phyloP scores from a whole-genome alignment of 53 echinoderm and acorn worm genomes.

The Astropecten irregularis region DNA sequence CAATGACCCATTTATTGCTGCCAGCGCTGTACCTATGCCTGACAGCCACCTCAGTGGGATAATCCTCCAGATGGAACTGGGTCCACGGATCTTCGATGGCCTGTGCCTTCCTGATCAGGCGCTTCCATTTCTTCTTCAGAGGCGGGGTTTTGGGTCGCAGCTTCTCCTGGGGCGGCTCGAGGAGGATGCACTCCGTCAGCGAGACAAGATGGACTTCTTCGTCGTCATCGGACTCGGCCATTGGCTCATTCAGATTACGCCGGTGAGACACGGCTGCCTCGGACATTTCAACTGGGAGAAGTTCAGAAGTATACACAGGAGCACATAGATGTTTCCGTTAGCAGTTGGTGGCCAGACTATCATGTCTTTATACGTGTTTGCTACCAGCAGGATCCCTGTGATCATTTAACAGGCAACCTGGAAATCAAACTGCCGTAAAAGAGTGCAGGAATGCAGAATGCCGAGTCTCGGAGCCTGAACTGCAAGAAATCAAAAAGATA shows the following conservation, averaged over 20 bases:
- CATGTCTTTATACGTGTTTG: conserved; percentile 5
- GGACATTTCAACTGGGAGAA: not conserved
- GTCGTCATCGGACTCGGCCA: conserved; percentile 9
- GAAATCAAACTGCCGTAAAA: too few species aligned
- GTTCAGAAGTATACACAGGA: conserved; percentile 22
- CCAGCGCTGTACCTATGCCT: conserved; percentile 88
- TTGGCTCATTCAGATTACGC: not conserved
- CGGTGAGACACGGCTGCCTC: not conserved
- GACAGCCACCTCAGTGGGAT: conserved; percentile 66
- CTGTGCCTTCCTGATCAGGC: conserved; percentile 61
- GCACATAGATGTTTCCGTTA: not conserved
- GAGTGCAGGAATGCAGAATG: too few species aligned
- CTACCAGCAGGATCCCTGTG: too few species aligned
- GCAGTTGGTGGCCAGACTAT: not conserved
- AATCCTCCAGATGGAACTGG: conserved; percentile 82
- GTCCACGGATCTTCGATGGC: conserved; percentile 80
- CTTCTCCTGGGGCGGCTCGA: conserved; percentile 5
- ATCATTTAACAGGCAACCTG: too few species aligned
- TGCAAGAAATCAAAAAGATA: too few species aligned
- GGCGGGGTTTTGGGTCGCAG: conserved; percentile 44
- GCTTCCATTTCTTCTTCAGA: conserved; percentile 73
- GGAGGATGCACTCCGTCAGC: conserved; percentile 33
- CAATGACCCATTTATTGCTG: conserved; percentile 76
- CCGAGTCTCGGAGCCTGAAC: too few species aligned
- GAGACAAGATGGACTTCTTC: conserved; percentile 36